Evolutionary conservation across 2,797 vertebrate genomes (phyloP), one percentile per base, ranked within the genome.

Genomic region (Poliocrania exsul): DNA sequence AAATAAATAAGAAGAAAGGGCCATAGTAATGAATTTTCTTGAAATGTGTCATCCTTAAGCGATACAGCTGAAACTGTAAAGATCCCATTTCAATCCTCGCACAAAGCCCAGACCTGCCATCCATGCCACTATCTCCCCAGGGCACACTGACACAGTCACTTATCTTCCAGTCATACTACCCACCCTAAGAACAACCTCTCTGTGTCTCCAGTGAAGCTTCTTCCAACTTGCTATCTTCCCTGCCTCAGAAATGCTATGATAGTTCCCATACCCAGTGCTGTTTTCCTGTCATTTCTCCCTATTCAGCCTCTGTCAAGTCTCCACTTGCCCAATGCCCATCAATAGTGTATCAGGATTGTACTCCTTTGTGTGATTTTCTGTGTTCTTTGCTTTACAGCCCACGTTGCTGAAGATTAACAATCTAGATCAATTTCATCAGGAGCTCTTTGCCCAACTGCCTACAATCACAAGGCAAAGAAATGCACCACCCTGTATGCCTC

Each of bases 1-100:
- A 66, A 61, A 54, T 29, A 12, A 71, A 29, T n/a, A 46, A 46
- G 19, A 37, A 77, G 35, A 56, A 65, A 53, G 71, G 31, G 3
- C 25, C n/a, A 29, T 10, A 16, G 33, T 38, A 73, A 46, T 73
- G 23, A 33, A 62, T 66, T 79, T 62, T 65, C 47, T 66, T 2
- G 1, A 44, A 54, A 77, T 23, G 9, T 49, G 25, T 35, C 1
- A 0, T 35, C n/a, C 29, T 42, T 2, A 4, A 66, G 20, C 2
- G 6, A 28, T 77, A 74, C 29, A 54, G 19, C 58, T 60, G 40
- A n/a, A 71, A 11, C 28, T 58, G 51, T 25, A 28, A 28, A 82
- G 20, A 53, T 50, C 20, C 57, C 17, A 23, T 2, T 54, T 58
- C 57, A 51, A 3, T 25, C 13, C 26, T 28, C 64, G 44, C 33